Evolutionary conservation across 2,113 vertebrate genomes (phyloP).

Genomic region (Amazona guildingii): DNA sequence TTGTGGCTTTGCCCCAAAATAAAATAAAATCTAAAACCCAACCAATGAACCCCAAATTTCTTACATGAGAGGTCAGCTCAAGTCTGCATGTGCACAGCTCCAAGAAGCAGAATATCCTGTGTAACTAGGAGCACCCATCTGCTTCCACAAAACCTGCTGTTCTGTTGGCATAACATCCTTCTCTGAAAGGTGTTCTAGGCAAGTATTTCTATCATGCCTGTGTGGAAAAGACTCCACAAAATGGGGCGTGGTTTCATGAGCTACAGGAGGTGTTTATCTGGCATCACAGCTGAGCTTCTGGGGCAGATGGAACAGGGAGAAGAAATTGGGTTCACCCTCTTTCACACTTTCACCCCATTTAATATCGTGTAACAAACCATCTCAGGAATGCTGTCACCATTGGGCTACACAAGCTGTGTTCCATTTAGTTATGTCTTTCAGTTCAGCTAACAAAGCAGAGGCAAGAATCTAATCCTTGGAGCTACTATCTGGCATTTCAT

Average conservation of each 20-base stretch:
- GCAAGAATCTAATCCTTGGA: not conserved
- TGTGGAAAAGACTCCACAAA: not conserved
- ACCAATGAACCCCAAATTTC: not conserved
- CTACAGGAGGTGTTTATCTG: not conserved
- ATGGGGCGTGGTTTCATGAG: not conserved
- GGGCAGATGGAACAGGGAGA: not conserved
- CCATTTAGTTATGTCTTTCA: not conserved
- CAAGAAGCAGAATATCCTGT: not conserved
- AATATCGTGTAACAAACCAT: not conserved
- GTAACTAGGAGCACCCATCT: not conserved
- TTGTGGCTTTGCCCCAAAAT: not conserved
- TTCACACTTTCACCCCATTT: not conserved
- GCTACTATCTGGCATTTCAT: not conserved
- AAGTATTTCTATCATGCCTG: not conserved
- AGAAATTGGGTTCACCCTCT: not conserved
- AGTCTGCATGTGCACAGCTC: not conserved
- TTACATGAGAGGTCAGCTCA: not conserved
- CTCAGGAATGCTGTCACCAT: not conserved
- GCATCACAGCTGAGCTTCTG: not conserved
- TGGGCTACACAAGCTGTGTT: not conserved
- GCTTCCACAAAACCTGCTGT: not conserved
- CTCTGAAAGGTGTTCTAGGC: not conserved
- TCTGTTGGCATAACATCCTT: not conserved
- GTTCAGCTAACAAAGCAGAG: not conserved
- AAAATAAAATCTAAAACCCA: not conserved